A percentile compares a stretch with the other conserved stretches of the same genome.
Evolutionary conservation across 1,140 invertebrate species (phyloP).

Genomic region (Sarcophaga peregrina): DNA sequence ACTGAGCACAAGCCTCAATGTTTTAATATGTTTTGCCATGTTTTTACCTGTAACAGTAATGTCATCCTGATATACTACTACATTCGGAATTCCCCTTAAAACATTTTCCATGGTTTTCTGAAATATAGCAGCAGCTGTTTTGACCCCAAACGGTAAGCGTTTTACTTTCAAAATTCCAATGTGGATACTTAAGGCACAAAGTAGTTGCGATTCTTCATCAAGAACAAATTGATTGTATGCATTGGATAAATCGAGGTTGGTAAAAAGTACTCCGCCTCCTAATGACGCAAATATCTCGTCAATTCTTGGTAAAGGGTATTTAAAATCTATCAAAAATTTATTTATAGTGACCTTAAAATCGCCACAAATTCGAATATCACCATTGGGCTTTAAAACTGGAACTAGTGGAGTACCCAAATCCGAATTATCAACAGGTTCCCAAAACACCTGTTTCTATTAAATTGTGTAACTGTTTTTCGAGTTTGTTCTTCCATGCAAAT

Average conservation of each 20-base stretch:
- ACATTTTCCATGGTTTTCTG: conserved; percentile 63
- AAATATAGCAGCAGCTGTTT: conserved; percentile 56
- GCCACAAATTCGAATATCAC: conserved; percentile 65
- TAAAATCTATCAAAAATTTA: conserved; percentile 56
- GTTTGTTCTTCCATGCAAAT: conserved; percentile 38
- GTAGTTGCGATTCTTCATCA: conserved; percentile 53
- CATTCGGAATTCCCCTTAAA: conserved; percentile 50
- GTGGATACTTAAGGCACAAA: no score
- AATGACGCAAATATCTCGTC: conserved; percentile 60
- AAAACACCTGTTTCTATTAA: conserved; percentile 52
- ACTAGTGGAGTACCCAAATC: conserved; percentile 52
- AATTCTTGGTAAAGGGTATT: conserved; percentile 61
- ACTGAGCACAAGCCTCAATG: conserved; percentile 26
- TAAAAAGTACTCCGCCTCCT: conserved; percentile 53
- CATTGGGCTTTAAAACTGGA: conserved; percentile 62
- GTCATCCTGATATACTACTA: conserved; percentile 60
- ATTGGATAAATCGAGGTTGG: conserved; percentile 62
- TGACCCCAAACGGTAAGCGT: no score
- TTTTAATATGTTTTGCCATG: conserved; percentile 51
- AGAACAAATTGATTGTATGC: conserved; percentile 53
- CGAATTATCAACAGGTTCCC: conserved; percentile 18
- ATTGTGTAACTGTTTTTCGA: conserved; percentile 51
- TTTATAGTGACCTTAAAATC: conserved; percentile 67
- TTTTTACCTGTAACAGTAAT: conserved; percentile 55
- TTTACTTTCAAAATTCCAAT: no score